A percentile compares a stretch with the other conserved stretches of the same genome.
These are phyloP conservation scores for Halocaridina rubra DNA, from an alignment of 2,888 invertebrate genomes.

Conservation along the genomic window DNA sequence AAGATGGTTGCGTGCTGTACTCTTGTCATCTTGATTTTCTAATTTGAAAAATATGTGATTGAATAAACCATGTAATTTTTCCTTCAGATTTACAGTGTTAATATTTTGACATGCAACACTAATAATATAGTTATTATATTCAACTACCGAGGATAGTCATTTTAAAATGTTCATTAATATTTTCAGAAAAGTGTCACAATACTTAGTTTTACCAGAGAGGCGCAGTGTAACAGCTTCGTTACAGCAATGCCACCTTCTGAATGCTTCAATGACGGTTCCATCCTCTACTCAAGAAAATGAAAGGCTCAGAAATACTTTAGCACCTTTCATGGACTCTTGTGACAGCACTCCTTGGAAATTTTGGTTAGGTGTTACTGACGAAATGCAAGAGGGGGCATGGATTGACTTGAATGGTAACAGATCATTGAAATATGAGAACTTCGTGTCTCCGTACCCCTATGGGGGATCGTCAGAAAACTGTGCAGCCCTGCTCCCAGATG, in stretches of 20 bases:
- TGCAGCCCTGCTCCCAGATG: conserved; percentile 18
- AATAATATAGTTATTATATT: too few species aligned
- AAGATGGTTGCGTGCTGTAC: too few species aligned
- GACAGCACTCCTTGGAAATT: conserved; percentile 12
- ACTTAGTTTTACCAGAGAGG: not conserved
- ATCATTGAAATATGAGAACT: not conserved
- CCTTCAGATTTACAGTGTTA: too few species aligned
- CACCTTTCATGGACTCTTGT: not conserved
- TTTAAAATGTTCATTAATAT: too few species aligned
- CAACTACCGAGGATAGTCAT: too few species aligned
- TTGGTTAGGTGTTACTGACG: conserved; percentile 11
- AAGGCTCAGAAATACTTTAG: not conserved
- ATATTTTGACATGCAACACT: too few species aligned
- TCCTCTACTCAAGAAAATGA: not conserved
- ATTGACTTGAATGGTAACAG: not conserved
- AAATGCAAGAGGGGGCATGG: conserved; percentile 13
- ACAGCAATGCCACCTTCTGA: not conserved
- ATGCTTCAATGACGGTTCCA: not conserved
- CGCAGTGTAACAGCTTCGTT: not conserved
- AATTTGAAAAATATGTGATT: too few species aligned
- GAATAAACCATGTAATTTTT: too few species aligned
- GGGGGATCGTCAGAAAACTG: conserved; percentile 24
- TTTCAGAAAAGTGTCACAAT: not conserved
- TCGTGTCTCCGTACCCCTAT: conserved; percentile 23
- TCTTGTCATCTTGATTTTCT: too few species aligned